These are phyloP conservation scores for Pangasius djambal DNA, from an alignment of 2,797 vertebrate genomes.

Conservation along the genomic window DNA sequence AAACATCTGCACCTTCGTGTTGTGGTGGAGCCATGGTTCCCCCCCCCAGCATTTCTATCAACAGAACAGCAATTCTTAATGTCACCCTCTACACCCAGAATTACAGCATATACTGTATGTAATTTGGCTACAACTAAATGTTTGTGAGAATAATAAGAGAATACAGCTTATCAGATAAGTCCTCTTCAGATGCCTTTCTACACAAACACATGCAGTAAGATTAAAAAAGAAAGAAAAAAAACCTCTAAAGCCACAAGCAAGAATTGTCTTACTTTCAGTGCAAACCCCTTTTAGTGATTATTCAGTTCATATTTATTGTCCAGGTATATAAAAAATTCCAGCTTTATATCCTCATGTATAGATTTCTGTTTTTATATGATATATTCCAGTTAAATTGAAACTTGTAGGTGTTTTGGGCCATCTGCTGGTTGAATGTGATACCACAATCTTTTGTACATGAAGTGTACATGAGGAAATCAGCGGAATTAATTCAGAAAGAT, in stretches of 20 bases:
- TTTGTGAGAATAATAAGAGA: neutral
- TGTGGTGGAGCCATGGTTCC: neutral
- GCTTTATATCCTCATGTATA: neutral
- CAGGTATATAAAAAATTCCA: neutral
- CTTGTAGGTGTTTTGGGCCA: constrained; percentile 1
- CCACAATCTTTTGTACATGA: neutral
- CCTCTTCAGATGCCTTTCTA: neutral
- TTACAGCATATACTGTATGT: neutral
- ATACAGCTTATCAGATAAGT: neutral
- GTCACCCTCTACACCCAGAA: neutral
- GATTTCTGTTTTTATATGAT: neutral
- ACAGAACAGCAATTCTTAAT: neutral
- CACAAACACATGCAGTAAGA: neutral
- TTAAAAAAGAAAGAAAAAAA: neutral
- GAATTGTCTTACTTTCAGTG: neutral
- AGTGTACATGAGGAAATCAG: neutral
- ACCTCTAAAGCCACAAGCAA: neutral
- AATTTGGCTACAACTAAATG: neutral
- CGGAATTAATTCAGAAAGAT: neutral
- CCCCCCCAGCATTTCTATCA: neutral
- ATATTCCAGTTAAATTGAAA: neutral
- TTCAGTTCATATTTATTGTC: neutral
- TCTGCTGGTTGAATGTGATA: constrained; percentile 30
- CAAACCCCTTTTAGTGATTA: neutral
- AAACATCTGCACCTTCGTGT: neutral